Base-by-base conservation (phyloP, 1,140 invertebrate species). In the Scaptomyza hsui region DNA sequence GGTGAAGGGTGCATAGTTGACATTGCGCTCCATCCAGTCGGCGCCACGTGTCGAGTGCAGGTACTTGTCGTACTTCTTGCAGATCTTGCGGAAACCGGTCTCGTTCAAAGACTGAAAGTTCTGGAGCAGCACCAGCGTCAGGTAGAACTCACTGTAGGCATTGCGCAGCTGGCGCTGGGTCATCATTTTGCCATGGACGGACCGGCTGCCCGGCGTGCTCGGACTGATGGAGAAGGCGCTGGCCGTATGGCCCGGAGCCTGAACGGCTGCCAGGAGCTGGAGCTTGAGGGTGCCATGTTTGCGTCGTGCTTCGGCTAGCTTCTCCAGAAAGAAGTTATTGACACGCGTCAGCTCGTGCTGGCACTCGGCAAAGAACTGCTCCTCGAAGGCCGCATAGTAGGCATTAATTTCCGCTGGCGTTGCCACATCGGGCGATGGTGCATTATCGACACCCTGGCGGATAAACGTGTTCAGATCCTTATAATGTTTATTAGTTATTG, bases 81-180 rank as follows among this genome's bases (percentile, higher is more conserved):
- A 93, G 88, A 99, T 99, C 93, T 99, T 99, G 61, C 98, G 94
- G 92, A 99, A 99, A 0, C 99, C 99, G 9, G 98, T 99, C 83
- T 98, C 98, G 92, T 99, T 99, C 4, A 99, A 93, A 85, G 98
- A 98, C 90, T 97, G 96, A 77, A 96, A 97, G 80, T 97, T 97
- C 79, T 97, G 96, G 19, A 97, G 92, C 2, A 99, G 93, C 70
- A 99, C 98, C 13, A 99, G 90, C 75, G 97, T 98, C 0, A 99
- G 93, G 91, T 99, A 99, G 92, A 99, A 99, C 93, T 99, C 99
- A 75, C 97, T 98, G 91, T 99, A 99, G 0, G 98, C 98, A 47
- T 99, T 93, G 92, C 99, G 99, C 6, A 99, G 91, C 85, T 99
- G 98, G 75, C 98, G 78, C 45, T 93, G 93, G 47, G 93, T 90